A percentile compares a stretch with the other conserved stretches of the same genome.
phyloP scores from a whole-genome alignment of 1,140 invertebrate genomes.

The Drosophila grimshawi region DNA sequence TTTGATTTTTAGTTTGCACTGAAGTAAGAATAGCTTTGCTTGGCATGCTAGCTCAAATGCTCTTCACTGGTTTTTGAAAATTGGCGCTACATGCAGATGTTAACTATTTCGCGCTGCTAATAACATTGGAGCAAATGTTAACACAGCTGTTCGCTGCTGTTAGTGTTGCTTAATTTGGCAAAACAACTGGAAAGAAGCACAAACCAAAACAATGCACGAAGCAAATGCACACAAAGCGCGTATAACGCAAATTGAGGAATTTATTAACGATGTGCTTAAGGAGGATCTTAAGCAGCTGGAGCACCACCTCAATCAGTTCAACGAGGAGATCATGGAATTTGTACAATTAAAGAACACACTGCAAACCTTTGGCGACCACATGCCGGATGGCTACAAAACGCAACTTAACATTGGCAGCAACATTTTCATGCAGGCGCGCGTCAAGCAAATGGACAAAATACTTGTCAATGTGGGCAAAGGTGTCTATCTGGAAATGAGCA shows the following conservation, averaged over 20 bases:
- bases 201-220: slow-evolving; percentile 28
- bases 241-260: slow-evolving; percentile 85
- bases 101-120: not conserved
- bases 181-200: not conserved
- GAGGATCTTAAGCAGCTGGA: slow-evolving; percentile 87
- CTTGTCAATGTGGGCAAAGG: slow-evolving; percentile 91
- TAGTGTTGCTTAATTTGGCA: not conserved
- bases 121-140: slow-evolving; percentile 3
- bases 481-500: slow-evolving; percentile 90
- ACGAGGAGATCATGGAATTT: slow-evolving; percentile 90
- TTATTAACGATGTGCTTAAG: slow-evolving; percentile 89
- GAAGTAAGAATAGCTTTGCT: too few species aligned
- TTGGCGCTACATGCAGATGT: too few species aligned
- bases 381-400: slow-evolving; percentile 89
- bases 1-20: too few species aligned
- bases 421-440: slow-evolving; percentile 89
- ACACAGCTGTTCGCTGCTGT: not conserved
- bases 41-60: too few species aligned
- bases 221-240: slow-evolving; percentile 29
- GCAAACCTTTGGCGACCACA: slow-evolving; percentile 86
- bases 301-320: slow-evolving; percentile 87
- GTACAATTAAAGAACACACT: slow-evolving; percentile 89
- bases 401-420: slow-evolving; percentile 91
- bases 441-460: slow-evolving; percentile 88
- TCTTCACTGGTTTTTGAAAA: too few species aligned